phyloP scores from a whole-genome alignment of 2,113 vertebrate species.

The Meriones unguiculatus region DNA sequence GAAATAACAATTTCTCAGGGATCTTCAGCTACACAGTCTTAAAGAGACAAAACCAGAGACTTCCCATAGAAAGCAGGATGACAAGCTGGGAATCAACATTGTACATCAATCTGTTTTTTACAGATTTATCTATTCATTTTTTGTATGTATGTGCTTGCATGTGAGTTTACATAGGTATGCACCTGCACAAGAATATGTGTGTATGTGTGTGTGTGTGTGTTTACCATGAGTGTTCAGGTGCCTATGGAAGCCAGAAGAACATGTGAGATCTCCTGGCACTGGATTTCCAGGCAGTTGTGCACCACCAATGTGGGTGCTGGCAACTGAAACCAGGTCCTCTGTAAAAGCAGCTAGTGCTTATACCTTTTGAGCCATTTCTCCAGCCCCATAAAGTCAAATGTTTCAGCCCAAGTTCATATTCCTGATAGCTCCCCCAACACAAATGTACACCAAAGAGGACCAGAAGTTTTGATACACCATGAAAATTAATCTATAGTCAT shows the following conservation, averaged over 20 bases:
- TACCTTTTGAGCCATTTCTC: background rate
- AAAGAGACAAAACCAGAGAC: conserved; percentile 36
- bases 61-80: background rate
- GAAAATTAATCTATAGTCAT: background rate
- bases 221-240: background rate
- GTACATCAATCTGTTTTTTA: background rate
- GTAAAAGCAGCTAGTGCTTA: background rate
- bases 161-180: background rate
- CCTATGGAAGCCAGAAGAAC: background rate
- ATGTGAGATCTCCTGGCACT: background rate
- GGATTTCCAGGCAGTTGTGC: background rate
- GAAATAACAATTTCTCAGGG: background rate
- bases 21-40: background rate
- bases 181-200: background rate
- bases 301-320: background rate
- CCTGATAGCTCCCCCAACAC: background rate
- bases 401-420: background rate
- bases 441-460: background rate
- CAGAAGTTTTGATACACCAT: background rate
- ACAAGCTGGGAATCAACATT: background rate
- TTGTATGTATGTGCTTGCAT: background rate
- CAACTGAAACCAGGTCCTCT: background rate
- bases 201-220: background rate
- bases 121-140: background rate
- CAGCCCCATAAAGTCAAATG: background rate